Conservation (phyloP, 2,797 vertebrate species). For the Cossypha caffra region DNA sequence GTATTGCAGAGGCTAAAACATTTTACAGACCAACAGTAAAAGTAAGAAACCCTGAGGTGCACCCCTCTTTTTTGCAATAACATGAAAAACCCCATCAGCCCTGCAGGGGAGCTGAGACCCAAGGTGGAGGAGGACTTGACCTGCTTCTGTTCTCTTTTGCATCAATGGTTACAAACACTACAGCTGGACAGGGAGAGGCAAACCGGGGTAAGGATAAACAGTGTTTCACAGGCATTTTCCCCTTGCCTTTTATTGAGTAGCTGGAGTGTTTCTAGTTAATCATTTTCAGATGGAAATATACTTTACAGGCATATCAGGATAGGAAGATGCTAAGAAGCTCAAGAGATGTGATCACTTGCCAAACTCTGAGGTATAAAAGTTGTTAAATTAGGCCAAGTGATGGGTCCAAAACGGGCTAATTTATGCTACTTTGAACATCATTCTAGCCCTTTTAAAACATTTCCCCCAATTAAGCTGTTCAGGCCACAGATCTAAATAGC, state of each 20-base stretch:
- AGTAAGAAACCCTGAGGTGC: not conserved
- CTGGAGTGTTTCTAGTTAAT: slow-evolving; percentile 16
- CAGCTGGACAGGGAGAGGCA: not conserved
- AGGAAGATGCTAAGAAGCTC: slow-evolving; percentile 57
- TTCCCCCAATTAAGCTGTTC: slow-evolving; percentile 78
- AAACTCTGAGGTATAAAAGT: slow-evolving; percentile 74
- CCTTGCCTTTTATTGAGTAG: not conserved
- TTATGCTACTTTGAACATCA: slow-evolving; percentile 78
- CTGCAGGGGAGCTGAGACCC: not conserved
- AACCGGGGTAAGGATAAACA: fast-evolving
- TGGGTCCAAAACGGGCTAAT: slow-evolving; percentile 75
- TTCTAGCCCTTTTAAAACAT: slow-evolving; percentile 74
- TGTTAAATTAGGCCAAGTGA: slow-evolving; percentile 75
- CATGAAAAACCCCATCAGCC: not conserved
- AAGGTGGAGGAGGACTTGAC: not conserved
- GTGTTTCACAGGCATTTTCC: not conserved
- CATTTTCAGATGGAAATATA: slow-evolving; percentile 52
- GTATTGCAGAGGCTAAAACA: not conserved
- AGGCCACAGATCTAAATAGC: slow-evolving; percentile 79
- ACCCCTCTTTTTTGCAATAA: not conserved
- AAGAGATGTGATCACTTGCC: slow-evolving; percentile 69
- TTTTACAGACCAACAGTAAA: not conserved
- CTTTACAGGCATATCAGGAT: slow-evolving; percentile 28
- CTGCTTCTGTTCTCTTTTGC: not conserved
- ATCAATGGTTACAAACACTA: not conserved